Base-by-base conservation (phyloP, 2,113 vertebrate genomes). In the Hydropotes inermis region DNA sequence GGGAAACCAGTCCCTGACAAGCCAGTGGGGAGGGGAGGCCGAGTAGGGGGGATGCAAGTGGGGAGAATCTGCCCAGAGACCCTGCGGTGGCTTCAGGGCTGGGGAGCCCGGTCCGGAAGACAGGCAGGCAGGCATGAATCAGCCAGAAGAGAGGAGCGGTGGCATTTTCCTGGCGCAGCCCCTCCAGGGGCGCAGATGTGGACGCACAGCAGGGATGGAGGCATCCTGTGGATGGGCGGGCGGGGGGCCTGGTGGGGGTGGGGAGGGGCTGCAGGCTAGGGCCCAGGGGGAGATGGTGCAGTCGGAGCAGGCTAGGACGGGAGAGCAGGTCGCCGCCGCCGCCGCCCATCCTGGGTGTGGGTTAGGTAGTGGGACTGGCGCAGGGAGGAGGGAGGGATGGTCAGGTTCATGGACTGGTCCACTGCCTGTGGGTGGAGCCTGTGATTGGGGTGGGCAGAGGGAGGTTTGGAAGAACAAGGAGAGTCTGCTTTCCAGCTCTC, bases 221-320 rank as follows among this genome's bases (percentile, higher is more conserved):
- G 57, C 8, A 54, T 43, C 47, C 25, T n/a, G 28, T n/a, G 39
- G 70, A 4, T 54, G 19, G 45, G 55, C 0, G 33, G 47, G 45
- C 6, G 0, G 39, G 3, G 30, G 45, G 27, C 0, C 0, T 0
- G 15, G 25, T 0, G 5, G 21, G 1, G 8, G 27, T 14, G 6
- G 25, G 74, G 39, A 2, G 43, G 30, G 43, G 81, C 33, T 23
- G 16, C 84, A 14, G 70, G 52, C 33, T 2, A 7, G 43, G 25
- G 55, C 36, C 47, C 33, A 19, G 57, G 7, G 84, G 36, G 50
- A 16, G 30, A 10, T 4, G 11, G 91, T 10, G 8, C 36, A 7
- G 19, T 74, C 11, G 8, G 55, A 36, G 61, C 2, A 7, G 79
- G 64, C 55, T 5, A 7, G 27, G 28, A 13, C 45, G 0, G 6